Evolutionary conservation across 2,113 vertebrate species (phyloP), one percentile per base, ranked within the genome.

Genomic region (Amphilophus citrinellus): DNA sequence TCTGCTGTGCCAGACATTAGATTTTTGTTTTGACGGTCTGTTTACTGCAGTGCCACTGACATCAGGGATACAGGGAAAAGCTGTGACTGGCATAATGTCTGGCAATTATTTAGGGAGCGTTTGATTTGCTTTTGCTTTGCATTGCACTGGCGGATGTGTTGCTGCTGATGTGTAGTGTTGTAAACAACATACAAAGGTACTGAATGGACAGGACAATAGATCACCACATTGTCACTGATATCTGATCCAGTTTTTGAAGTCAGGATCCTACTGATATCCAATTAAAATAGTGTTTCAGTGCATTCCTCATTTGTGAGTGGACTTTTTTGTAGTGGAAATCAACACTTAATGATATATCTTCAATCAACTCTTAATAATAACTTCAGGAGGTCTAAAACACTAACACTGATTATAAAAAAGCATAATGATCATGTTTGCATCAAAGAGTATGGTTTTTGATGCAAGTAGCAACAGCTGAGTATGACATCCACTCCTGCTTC

Each of bases 381-480:
- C 30, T 44, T 8, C 17, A 50, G 66, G 17, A 5, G 17, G 44
- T 53, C 27, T 53, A 73, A 73, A 37, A 37, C 37, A 37, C 18
- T 73, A 73, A 32, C 17, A 73, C 27, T 53, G 24, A 27, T 71
- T 50, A 71, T 20, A 71, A 32, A 71, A 30, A 71, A 5, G 15
- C 6, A 17, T 18, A 18, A 2, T 6, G 14, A 50, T 18, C 47
- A 17, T 47, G 44, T 47, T 13, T 47, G 44, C 17, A 6, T 50
- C 14, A 50, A 17, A 50, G 44, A 73, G 17, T 73, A 32, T 18
- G 10, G 32, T 18, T 73, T 73, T 32, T 73, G 17, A 73, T 73
- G 47, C 17, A 73, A 73, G 47, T 32, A 53, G 66, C 66, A 73
- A 73, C 10, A 73, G 66, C 66, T 14, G 66, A 53, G 66, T 53